Conservation (phyloP, 2,888 invertebrate genomes). For the Dryomyza anilis region DNA sequence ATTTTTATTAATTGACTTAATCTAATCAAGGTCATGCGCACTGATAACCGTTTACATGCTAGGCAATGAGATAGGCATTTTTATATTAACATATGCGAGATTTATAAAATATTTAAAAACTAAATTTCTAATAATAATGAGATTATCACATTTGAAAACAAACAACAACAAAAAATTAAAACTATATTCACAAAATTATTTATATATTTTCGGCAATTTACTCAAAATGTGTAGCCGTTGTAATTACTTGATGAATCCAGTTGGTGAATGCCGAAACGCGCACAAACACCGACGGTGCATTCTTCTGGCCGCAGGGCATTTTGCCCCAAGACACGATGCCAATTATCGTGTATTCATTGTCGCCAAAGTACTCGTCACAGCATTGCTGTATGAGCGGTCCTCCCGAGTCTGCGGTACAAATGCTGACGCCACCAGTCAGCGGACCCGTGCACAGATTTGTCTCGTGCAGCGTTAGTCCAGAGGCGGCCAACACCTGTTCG, state of each 20-base stretch:
- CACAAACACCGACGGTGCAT: slow-evolving; percentile 63
- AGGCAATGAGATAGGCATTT: too few relatives aligned
- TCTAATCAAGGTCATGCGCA: too few relatives aligned
- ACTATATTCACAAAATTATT: neutral
- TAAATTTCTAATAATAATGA: slow-evolving; percentile 5
- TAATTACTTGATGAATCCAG: slow-evolving; percentile 56
- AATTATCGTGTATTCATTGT: slow-evolving; percentile 49
- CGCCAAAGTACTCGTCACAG: slow-evolving; percentile 43
- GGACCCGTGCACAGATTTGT: slow-evolving; percentile 59
- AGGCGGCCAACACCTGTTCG: slow-evolving; percentile 50
- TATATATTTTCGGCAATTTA: slow-evolving; percentile 36
- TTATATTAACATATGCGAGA: neutral
- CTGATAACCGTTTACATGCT: too few relatives aligned
- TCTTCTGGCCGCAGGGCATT: slow-evolving; percentile 60
- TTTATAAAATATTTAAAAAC: neutral
- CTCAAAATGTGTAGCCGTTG: slow-evolving; percentile 44
- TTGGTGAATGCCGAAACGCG: slow-evolving; percentile 61
- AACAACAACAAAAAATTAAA: neutral
- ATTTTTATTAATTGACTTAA: neutral
- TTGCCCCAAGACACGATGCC: slow-evolving; percentile 65
- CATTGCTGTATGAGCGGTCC: slow-evolving; percentile 56
- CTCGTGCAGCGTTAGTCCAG: slow-evolving; percentile 51
- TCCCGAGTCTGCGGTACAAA: slow-evolving; percentile 58
- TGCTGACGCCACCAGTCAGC: slow-evolving; percentile 54
- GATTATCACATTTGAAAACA: neutral